A percentile compares a stretch with the other conserved stretches of the same genome.
Evolutionary conservation across 2,797 vertebrate genomes (phyloP).

Genomic region (Cyprinodon diabolis): DNA sequence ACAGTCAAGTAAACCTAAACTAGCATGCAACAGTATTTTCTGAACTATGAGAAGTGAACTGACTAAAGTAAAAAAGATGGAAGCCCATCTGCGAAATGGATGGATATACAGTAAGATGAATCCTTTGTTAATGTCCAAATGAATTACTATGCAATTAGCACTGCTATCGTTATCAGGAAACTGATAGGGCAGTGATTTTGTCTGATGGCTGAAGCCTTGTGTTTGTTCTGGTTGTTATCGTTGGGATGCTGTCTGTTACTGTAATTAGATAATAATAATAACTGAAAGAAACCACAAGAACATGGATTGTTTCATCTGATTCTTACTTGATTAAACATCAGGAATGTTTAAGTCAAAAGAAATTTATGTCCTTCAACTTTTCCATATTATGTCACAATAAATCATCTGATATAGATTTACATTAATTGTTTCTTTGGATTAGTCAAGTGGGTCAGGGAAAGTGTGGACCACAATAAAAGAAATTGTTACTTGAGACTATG

Average conservation of each 20-base stretch:
- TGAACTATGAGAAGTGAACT: constrained; percentile 33
- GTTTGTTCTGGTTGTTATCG: not conserved
- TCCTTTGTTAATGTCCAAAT: not conserved
- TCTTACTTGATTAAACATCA: not conserved
- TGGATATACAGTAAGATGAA: constrained; percentile 16
- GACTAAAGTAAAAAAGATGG: constrained; percentile 43
- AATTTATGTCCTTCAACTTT: not conserved
- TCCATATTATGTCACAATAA: not conserved
- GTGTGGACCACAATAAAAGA: not conserved
- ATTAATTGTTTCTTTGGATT: no score
- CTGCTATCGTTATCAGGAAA: constrained; percentile 7
- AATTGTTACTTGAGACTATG: not conserved
- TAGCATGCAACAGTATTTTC: constrained; percentile 9
- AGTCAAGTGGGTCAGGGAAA: not conserved
- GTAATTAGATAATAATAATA: not conserved
- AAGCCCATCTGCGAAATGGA: constrained; percentile 16
- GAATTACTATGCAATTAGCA: constrained; percentile 7
- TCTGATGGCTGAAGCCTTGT: constrained; percentile 14
- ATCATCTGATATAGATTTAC: not conserved
- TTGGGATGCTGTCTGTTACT: not conserved
- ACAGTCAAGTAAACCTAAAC: constrained; percentile 25
- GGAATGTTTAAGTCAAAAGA: not conserved
- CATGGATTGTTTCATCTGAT: not conserved
- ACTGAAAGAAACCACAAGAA: not conserved
- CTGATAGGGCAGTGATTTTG: not conserved